These are phyloP conservation scores for Monomorium pharaonis DNA, from an alignment of 1,140 invertebrate species.

Conservation along the genomic window DNA sequence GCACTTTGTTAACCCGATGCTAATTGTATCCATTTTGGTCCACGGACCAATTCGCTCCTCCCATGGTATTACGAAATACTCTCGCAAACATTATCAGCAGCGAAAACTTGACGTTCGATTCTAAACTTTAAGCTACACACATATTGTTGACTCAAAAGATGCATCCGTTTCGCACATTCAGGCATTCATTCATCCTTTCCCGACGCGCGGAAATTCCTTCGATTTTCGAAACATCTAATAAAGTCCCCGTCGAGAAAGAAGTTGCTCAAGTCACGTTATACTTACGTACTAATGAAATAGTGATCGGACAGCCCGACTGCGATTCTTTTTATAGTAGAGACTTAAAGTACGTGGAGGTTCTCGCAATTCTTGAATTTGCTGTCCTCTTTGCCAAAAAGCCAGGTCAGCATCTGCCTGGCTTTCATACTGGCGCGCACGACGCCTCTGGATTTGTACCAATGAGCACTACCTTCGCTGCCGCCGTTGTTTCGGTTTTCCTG, in stretches of 20 bases:
- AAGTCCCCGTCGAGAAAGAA: neutral
- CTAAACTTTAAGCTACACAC: constrained; percentile 4
- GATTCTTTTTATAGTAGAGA: neutral
- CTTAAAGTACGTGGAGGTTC: constrained; percentile 93
- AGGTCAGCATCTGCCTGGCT: constrained; percentile 94
- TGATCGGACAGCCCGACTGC: constrained; percentile 9
- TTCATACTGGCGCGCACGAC: constrained; percentile 94
- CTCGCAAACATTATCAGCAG: neutral
- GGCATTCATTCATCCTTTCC: neutral
- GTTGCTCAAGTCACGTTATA: neutral
- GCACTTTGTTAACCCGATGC: constrained; percentile 60
- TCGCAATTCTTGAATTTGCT: constrained; percentile 96
- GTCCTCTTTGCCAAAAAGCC: constrained; percentile 95
- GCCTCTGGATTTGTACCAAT: constrained; percentile 93
- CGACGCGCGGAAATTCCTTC: neutral
- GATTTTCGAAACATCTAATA: neutral
- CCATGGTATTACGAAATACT: neutral
- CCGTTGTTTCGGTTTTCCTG: constrained; percentile 84
- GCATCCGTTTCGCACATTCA: neutral
- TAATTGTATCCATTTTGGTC: constrained; percentile 46
- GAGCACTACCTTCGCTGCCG: constrained; percentile 75
- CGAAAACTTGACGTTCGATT: neutral
- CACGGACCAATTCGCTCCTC: constrained; percentile 16
- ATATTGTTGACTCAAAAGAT: constrained; percentile 17
- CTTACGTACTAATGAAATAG: constrained; percentile 45